Conservation (phyloP, 2,113 vertebrate species). For the Ameiurus melas region DNA sequence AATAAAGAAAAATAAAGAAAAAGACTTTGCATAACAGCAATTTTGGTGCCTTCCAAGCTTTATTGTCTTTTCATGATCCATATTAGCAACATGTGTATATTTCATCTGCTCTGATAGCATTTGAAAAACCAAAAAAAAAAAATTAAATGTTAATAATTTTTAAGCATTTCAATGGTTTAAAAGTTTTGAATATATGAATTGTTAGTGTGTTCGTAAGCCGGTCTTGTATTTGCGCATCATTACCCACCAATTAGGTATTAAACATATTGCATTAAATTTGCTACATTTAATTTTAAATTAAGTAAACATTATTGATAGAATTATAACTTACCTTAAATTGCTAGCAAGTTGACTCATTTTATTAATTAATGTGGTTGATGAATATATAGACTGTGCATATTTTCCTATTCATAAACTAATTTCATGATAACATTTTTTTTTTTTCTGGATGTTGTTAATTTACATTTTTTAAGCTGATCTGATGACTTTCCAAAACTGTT, state of each 20-base stretch:
- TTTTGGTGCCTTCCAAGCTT: neutral
- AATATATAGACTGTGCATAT: neutral
- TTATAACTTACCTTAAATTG: neutral
- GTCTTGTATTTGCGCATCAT: neutral
- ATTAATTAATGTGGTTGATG: neutral
- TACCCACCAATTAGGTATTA: neutral
- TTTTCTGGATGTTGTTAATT: neutral
- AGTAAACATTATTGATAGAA: neutral
- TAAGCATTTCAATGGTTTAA: neutral
- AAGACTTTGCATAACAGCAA: neutral
- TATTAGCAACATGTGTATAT: neutral
- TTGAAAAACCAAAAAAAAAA: neutral
- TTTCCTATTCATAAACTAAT: neutral
- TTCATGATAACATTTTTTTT: neutral
- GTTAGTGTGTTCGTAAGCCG: neutral
- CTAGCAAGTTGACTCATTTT: neutral
- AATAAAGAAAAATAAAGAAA: neutral
- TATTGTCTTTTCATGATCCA: neutral
- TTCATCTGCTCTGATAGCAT: neutral
- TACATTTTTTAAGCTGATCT: neutral
- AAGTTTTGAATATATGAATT: neutral
- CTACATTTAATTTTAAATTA: neutral
- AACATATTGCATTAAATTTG: too few species aligned
- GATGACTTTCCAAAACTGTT: neutral
- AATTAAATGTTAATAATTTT: neutral